Conservation (phyloP, 2,888 invertebrate species). For the Drosophila kambysellisi region DNA sequence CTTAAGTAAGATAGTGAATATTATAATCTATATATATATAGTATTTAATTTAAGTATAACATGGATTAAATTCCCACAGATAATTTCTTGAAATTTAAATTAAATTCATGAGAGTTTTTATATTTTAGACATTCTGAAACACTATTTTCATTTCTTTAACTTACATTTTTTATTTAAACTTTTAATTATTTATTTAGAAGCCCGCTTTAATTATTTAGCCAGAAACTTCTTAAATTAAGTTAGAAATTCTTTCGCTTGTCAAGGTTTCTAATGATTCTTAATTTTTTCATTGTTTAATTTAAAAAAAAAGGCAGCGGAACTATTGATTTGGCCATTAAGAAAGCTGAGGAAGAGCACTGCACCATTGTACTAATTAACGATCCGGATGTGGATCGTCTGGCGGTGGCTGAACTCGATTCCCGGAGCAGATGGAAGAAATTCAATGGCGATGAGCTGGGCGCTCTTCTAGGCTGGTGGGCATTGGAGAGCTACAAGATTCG, state of each 20-base stretch:
- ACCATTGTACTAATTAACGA: conserved; percentile 96
- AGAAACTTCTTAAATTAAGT: too few relatives aligned
- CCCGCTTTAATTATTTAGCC: too few relatives aligned
- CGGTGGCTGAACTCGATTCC: conserved; percentile 94
- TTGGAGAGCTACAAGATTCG: conserved; percentile 87
- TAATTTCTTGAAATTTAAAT: too few relatives aligned
- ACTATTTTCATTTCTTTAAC: background rate
- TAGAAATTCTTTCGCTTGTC: too few relatives aligned
- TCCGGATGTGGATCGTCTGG: conserved; percentile 98
- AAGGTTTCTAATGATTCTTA: conserved; percentile 85
- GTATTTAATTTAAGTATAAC: background rate
- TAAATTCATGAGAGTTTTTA: too few relatives aligned
- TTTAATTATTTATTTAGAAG: too few relatives aligned
- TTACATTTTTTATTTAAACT: too few relatives aligned
- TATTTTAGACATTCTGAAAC: background rate
- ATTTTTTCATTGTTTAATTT: background rate
- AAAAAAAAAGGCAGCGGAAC: conserved; percentile 91
- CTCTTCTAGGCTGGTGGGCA: conserved; percentile 97
- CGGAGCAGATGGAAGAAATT: conserved; percentile 86
- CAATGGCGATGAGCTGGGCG: conserved; percentile 97
- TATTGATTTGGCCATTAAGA: conserved; percentile 90
- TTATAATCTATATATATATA: background rate
- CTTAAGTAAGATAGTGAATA: conserved; percentile 85
- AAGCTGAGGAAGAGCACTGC: conserved; percentile 90
- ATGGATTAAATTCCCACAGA: background rate